Conservation (phyloP, 1,140 invertebrate species). For the Micrasema longulum region DNA sequence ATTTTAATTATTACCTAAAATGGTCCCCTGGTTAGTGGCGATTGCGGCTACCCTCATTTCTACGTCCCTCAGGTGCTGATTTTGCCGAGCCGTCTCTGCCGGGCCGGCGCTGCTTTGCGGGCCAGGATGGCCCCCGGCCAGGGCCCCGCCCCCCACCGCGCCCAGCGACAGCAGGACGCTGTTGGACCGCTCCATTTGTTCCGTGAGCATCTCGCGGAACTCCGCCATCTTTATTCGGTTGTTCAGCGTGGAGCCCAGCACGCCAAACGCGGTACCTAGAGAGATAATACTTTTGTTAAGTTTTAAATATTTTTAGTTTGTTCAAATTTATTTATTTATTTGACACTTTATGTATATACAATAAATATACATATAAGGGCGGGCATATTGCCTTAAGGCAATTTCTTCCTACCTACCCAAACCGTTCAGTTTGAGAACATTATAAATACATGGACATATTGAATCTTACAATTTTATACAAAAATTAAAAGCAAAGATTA, state of each 20-base stretch:
- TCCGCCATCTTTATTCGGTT: slow-evolving; percentile 76
- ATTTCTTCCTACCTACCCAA: too few relatives aligned
- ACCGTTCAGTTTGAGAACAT: too few relatives aligned
- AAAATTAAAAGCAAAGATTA: too few relatives aligned
- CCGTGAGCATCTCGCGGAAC: slow-evolving; percentile 71
- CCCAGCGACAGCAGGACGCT: slow-evolving; percentile 61
- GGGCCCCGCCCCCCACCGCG: slow-evolving; percentile 56
- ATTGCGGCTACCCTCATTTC: slow-evolving; percentile 49
- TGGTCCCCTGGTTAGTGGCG: slow-evolving; percentile 47
- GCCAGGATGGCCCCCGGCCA: not conserved
- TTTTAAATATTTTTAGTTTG: too few relatives aligned
- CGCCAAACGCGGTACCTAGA: slow-evolving; percentile 75
- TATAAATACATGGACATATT: too few relatives aligned
- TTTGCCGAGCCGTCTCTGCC: slow-evolving; percentile 14
- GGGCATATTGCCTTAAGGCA: too few relatives aligned
- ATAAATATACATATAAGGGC: too few relatives aligned
- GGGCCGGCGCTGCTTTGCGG: not conserved
- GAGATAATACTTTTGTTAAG: slow-evolving; percentile 39
- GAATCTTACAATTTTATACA: too few relatives aligned
- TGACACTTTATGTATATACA: too few relatives aligned
- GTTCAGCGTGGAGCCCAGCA: slow-evolving; percentile 75
- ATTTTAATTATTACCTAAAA: slow-evolving; percentile 39
- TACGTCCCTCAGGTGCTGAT: slow-evolving; percentile 40
- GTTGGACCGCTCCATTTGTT: slow-evolving; percentile 64
- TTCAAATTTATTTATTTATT: too few relatives aligned